Conservation (phyloP, 2,113 vertebrate species). For the Zeus faber region DNA sequence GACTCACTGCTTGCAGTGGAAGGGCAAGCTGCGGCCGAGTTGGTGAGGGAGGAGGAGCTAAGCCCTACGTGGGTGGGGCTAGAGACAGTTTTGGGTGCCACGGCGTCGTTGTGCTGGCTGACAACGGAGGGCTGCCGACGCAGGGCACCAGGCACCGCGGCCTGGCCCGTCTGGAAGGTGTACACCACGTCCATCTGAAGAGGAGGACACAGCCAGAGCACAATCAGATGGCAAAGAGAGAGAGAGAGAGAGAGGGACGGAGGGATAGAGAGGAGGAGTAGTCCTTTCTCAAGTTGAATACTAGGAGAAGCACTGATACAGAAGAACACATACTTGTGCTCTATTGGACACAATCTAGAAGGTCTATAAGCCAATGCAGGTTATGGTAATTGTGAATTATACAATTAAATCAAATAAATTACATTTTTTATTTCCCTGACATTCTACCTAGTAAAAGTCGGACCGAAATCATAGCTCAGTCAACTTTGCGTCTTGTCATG, state of each 20-base stretch:
- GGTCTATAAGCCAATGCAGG: no score
- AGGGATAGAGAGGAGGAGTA: no score
- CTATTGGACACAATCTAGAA: no score
- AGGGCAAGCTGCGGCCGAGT: conserved; percentile 81
- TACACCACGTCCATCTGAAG: conserved; percentile 99
- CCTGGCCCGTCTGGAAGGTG: conserved; percentile 97
- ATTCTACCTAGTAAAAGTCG: no score
- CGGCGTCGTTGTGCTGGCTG: conserved; percentile 93
- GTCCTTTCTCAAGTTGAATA: no score
- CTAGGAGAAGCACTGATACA: no score
- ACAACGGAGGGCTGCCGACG: conserved; percentile 95
- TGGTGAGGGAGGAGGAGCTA: conserved; percentile 90
- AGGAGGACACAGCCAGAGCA: conserved; percentile 84
- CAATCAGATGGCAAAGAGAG: conserved; percentile 43
- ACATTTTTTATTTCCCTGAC: no score
- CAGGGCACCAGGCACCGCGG: conserved; percentile 90
- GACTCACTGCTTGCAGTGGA: conserved; percentile 98
- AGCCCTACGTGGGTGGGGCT: conserved; percentile 94
- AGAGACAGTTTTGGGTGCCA: conserved; percentile 92
- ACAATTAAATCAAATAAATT: no score
- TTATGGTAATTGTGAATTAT: no score
- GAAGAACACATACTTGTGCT: no score
- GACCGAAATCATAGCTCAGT: no score
- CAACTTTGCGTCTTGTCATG: no score
- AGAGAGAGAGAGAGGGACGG: conserved; percentile 14